A percentile compares a stretch with the other conserved stretches of the same genome.
These are phyloP conservation scores for Heteractis magnifica DNA, from an alignment of 92 coral and sea anemone species.

Conservation along the genomic window DNA sequence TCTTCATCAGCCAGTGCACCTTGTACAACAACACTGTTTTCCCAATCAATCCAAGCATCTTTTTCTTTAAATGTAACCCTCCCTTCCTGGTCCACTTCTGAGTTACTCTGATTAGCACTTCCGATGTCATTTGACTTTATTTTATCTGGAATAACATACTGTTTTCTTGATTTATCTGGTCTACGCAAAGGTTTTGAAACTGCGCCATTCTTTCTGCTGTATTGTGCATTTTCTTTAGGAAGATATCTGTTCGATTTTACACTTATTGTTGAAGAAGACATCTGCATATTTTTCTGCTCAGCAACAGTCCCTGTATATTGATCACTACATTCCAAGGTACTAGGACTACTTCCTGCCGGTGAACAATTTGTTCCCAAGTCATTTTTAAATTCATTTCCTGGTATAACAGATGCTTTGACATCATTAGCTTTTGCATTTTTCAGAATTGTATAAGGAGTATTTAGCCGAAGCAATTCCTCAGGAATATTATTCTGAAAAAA, in stretches of 20 bases:
- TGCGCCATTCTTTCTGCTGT: conserved; percentile 1
- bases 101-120: not conserved
- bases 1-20: conserved; percentile 61
- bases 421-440: not conserved
- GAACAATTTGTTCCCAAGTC: not conserved
- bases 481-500: conserved; percentile 28
- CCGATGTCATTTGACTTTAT: not conserved
- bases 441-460: not conserved
- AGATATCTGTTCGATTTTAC: not conserved
- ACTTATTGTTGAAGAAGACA: not conserved
- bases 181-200: conserved; percentile 30
- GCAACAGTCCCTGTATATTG: not conserved
- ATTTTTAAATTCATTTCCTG: not conserved
- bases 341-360: not conserved
- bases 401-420: not conserved
- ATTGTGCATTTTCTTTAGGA: not conserved
- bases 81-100: not conserved
- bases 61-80: not conserved
- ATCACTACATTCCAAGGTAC: not conserved
- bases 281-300: not conserved
- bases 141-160: not conserved
- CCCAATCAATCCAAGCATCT: conserved; percentile 80
- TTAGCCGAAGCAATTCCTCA: conserved; percentile 24
- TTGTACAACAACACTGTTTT: conserved; percentile 55
- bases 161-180: conserved; percentile 40